phyloP scores from a whole-genome alignment of 2,113 vertebrate genomes.

The Lipophrys pholis region DNA sequence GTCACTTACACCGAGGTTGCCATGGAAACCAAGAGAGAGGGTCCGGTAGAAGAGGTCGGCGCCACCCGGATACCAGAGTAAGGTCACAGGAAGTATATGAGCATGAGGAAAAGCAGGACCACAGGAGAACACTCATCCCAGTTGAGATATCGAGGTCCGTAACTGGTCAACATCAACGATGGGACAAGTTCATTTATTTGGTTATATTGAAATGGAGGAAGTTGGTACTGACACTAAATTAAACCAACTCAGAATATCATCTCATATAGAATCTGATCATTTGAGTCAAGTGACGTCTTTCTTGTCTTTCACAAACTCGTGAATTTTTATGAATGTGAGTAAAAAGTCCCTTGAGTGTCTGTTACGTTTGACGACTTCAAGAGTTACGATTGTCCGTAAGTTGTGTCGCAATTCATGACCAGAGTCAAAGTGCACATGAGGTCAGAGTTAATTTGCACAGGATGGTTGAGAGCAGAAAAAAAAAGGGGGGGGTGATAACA shows the following conservation, averaged over 20 bases:
- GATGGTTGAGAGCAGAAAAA: neutral
- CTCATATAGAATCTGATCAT: conserved; percentile 20
- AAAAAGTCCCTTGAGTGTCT: neutral
- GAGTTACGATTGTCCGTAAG: neutral
- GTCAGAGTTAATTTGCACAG: conserved; percentile 13
- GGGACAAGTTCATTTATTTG: conserved; percentile 22
- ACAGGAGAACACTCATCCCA: neutral
- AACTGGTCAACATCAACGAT: conserved; percentile 39
- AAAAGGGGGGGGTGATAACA: neutral
- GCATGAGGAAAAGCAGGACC: conserved; percentile 29
- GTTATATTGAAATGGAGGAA: neutral
- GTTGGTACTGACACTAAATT: neutral
- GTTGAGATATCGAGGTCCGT: conserved; percentile 27
- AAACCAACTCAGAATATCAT: neutral
- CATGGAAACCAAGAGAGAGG: conserved; percentile 86
- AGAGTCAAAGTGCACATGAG: neutral
- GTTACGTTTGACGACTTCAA: neutral
- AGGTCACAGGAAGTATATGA: conserved; percentile 78
- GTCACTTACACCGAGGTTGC: conserved; percentile 87
- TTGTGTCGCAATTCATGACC: neutral
- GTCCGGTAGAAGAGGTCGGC: conserved; percentile 72
- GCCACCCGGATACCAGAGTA: conserved; percentile 79
- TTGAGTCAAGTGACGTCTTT: neutral
- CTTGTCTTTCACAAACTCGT: neutral
- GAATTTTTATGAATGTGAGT: neutral